Conservation (phyloP, 1,140 invertebrate genomes). For the Atta cephalotes region DNA sequence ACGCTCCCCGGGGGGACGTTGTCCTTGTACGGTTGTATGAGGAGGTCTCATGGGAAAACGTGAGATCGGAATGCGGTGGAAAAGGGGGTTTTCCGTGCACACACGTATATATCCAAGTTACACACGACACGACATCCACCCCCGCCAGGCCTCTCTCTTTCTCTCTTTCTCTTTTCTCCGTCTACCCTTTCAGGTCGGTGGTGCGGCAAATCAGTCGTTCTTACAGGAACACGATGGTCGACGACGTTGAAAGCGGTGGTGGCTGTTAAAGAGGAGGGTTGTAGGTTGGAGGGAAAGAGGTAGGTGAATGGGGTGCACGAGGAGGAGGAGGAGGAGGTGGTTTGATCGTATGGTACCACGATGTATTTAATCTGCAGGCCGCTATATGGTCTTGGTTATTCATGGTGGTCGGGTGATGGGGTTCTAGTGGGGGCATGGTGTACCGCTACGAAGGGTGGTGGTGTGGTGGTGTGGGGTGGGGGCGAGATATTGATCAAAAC, state of each 20-base stretch:
- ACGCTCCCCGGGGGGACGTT: conserved; percentile 73
- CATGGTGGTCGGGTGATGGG: conserved; percentile 84
- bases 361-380: conserved; percentile 83
- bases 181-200: conserved; percentile 73
- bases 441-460: conserved; percentile 81
- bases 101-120: conserved; percentile 42
- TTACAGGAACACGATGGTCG: conserved; percentile 75
- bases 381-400: conserved; percentile 85
- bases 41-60: conserved; percentile 72
- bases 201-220: conserved; percentile 77
- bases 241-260: conserved; percentile 75
- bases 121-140: conserved; percentile 30
- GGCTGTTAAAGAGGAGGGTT: conserved; percentile 75
- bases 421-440: conserved; percentile 81
- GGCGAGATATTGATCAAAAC: conserved; percentile 87
- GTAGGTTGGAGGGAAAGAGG: conserved; percentile 37
- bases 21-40: conserved; percentile 71
- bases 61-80: conserved; percentile 75
- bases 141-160: neutral
- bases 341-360: conserved; percentile 78
- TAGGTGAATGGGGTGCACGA: conserved; percentile 47
- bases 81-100: conserved; percentile 70
- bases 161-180: conserved; percentile 20
- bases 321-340: conserved; percentile 61
- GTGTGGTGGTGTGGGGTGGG: conserved; percentile 80